A percentile compares a stretch with the other conserved stretches of the same genome.
phyloP scores from a whole-genome alignment of 1,140 invertebrate genomes.

The Drosophila ercepeae region DNA sequence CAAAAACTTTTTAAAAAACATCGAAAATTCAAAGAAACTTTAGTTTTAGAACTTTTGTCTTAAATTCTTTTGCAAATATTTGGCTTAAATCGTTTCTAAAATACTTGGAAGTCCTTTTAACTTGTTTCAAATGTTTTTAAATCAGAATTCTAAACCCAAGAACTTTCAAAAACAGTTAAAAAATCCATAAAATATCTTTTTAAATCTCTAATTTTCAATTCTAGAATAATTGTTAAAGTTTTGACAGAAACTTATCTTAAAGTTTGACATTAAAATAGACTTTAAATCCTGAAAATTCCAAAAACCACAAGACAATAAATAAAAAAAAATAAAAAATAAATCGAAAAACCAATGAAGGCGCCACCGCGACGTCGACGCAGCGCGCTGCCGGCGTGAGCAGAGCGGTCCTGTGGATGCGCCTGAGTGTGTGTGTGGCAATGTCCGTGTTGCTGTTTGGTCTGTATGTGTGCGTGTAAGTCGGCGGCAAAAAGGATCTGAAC shows the following conservation, averaged over 20 bases:
- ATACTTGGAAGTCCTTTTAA: too few species aligned
- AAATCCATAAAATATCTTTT: too few species aligned
- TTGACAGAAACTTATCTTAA: not conserved
- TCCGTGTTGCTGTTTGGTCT: slow-evolving; percentile 11
- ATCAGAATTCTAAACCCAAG: not conserved
- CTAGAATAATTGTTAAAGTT: not conserved
- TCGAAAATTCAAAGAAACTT: too few species aligned
- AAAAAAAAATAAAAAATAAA: slow-evolving; percentile 13
- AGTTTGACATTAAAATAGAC: not conserved
- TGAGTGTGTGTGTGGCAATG: slow-evolving; percentile 20
- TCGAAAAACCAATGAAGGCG: slow-evolving; percentile 48
- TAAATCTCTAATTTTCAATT: too few species aligned
- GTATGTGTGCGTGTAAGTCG: slow-evolving; percentile 48
- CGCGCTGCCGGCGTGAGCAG: slow-evolving; percentile 61
- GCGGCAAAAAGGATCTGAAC: slow-evolving; percentile 62
- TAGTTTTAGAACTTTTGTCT: too few species aligned
- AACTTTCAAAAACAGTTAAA: not conserved
- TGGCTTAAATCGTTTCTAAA: too few species aligned
- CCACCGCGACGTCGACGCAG: slow-evolving; percentile 63
- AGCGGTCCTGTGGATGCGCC: not conserved
- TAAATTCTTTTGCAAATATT: too few species aligned
- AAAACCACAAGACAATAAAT: not conserved
- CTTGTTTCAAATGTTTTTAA: too few species aligned
- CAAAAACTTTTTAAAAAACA: too few species aligned
- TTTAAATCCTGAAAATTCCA: too few species aligned